Conservation (phyloP, 2,888 invertebrate species). For the Eupithecia centaureata region DNA sequence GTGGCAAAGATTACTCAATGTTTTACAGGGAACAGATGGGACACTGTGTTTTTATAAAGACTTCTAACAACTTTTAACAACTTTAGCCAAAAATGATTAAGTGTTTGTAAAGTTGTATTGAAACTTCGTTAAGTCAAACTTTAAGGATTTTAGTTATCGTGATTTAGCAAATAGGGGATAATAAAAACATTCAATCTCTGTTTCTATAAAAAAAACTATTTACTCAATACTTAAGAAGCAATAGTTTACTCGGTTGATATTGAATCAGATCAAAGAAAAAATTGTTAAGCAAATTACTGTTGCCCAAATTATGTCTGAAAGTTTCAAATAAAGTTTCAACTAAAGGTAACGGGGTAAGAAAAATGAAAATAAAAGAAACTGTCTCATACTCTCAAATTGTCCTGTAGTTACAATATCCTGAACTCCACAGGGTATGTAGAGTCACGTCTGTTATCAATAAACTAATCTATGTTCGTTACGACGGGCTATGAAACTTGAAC, state of each 20-base stretch:
- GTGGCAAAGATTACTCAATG: slow-evolving; percentile 45
- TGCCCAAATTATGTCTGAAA: not conserved
- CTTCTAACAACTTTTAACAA: not conserved
- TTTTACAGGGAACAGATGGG: slow-evolving; percentile 11
- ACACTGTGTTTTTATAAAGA: not conserved
- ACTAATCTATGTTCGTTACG: slow-evolving; percentile 48
- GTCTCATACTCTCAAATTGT: not conserved
- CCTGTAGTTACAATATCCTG: not conserved
- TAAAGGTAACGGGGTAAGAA: not conserved
- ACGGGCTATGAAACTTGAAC: slow-evolving; percentile 47
- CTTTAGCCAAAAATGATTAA: not conserved
- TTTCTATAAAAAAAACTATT: too few species aligned
- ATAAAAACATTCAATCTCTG: too few species aligned
- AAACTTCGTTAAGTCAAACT: not conserved
- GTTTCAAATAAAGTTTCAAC: not conserved
- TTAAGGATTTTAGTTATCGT: not conserved
- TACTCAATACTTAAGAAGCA: too few species aligned
- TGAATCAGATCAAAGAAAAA: not conserved
- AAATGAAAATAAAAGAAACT: not conserved
- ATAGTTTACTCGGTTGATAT: not conserved
- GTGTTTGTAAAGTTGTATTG: not conserved
- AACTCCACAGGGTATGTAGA: not conserved
- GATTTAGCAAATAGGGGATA: too few species aligned
- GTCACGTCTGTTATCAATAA: slow-evolving; percentile 37
- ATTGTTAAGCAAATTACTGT: not conserved